Base-by-base conservation (phyloP, 2,113 vertebrate genomes). In the Collichthys lucidus region DNA sequence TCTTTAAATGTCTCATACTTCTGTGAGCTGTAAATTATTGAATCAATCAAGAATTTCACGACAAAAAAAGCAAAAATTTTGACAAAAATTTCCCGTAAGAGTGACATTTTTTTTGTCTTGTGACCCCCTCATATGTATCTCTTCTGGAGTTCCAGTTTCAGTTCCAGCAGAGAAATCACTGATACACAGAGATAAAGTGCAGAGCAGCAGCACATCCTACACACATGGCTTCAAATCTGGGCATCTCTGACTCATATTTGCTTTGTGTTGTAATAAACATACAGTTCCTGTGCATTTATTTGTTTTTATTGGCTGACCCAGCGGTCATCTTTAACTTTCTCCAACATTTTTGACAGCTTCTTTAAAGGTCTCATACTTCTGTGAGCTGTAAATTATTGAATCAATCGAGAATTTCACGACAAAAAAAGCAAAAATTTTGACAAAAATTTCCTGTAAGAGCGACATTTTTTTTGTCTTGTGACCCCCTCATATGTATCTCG, bases 251-350 rank as follows among this genome's bases (percentile, higher is more conserved):
- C 66, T 75, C 24, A 19, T 22, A 44, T 66, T 62, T 74, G 47
- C 56, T 77, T 49, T 59, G 46, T 50, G 42, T 69, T 66, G 16
- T 20, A 74, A 66, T 35, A 62, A 74, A 83, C 31, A 35, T 1
- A 20, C 64, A 59, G 3, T 40, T 73, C 49, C 71, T 15, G 42
- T 79, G 40, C 17, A 44, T 77, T 31, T 44, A 29, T 31, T 63
- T 16, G 20, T 52, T 82, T 80, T 62, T n/a, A 78, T 79, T 63
- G n/a, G 35, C 24, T 24, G 7, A 44, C 49, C 56, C 80, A 75
- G 22, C 55, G 59, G 65, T 65, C 70, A 10, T 53, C 68, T 76
- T 62, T 79, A 88, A 88, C 87, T 88, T 35, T 80, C 69, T 69
- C 74, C 74, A n/a, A n/a, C n/a, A n/a, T n/a, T n/a, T n/a, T n/a